phyloP scores from a whole-genome alignment of 2,888 invertebrate genomes.

The Caenorhabditis sp. region DNA sequence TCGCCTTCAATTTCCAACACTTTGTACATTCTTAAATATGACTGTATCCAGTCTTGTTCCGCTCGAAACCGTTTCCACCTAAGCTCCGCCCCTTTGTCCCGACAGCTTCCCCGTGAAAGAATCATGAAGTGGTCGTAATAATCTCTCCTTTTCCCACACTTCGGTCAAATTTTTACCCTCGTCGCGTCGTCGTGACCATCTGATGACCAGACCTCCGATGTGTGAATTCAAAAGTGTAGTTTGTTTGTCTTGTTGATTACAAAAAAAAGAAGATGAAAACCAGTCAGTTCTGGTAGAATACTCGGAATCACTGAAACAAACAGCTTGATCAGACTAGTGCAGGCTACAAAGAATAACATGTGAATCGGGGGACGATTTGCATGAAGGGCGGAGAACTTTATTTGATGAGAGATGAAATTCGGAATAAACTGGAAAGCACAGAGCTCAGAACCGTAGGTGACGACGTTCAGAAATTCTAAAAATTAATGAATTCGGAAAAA shows the following conservation, averaged over 20 bases:
- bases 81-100: constrained; percentile 36
- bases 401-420: not conserved
- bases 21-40: constrained; percentile 26
- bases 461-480: not conserved
- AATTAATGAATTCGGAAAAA: too few species aligned
- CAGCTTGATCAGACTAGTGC: constrained; percentile 18
- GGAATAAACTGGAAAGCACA: constrained; percentile 1
- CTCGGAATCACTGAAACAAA: constrained; percentile 32
- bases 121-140: constrained; percentile 47
- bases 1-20: not conserved
- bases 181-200: constrained; percentile 34
- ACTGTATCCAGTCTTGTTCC: constrained; percentile 7
- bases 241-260: constrained; percentile 30
- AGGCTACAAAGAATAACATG: constrained; percentile 2
- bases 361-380: not conserved
- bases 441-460: not conserved
- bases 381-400: constrained; percentile 1
- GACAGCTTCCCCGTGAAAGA: constrained; percentile 49
- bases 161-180: constrained; percentile 46
- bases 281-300: constrained; percentile 10
- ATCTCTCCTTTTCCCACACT: constrained; percentile 24
- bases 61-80: constrained; percentile 10
- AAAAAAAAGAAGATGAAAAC: constrained; percentile 5
- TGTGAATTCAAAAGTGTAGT: constrained; percentile 29
- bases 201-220: constrained; percentile 29